Conservation (phyloP, 2,797 vertebrate species). For the Eospalax fontanierii region DNA sequence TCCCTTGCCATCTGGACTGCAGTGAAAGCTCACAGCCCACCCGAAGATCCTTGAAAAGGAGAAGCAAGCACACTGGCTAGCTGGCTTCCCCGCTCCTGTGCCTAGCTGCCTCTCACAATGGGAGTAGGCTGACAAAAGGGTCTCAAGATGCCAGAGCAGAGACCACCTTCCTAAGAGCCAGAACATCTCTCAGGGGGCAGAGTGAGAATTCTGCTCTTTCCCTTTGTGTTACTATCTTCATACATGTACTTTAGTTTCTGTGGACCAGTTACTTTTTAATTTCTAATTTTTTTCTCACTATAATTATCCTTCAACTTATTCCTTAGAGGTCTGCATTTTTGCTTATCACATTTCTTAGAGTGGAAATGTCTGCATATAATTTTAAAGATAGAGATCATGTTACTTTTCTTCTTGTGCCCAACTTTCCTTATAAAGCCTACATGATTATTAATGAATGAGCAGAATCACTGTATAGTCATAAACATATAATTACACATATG, state of each 20-base stretch:
- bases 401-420: background rate
- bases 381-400: background rate
- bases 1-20: fast-evolving
- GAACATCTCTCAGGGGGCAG: background rate
- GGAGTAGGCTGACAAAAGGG: background rate
- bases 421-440: conserved; percentile 13
- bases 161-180: background rate
- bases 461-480: background rate
- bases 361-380: background rate
- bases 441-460: background rate
- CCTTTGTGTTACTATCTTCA: background rate
- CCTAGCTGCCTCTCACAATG: background rate
- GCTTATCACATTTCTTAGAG: background rate
- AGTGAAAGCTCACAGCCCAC: background rate
- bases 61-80: background rate
- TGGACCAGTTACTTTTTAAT: background rate
- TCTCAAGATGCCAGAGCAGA: background rate
- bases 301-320: background rate
- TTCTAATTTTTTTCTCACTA: background rate
- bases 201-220: background rate
- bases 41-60: background rate
- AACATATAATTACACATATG: background rate
- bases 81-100: background rate
- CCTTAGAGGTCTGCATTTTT: background rate
- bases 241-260: background rate